Evolutionary conservation across 2,888 invertebrate species (phyloP).

Genomic region (Dryocosmus kuriphilus): DNA sequence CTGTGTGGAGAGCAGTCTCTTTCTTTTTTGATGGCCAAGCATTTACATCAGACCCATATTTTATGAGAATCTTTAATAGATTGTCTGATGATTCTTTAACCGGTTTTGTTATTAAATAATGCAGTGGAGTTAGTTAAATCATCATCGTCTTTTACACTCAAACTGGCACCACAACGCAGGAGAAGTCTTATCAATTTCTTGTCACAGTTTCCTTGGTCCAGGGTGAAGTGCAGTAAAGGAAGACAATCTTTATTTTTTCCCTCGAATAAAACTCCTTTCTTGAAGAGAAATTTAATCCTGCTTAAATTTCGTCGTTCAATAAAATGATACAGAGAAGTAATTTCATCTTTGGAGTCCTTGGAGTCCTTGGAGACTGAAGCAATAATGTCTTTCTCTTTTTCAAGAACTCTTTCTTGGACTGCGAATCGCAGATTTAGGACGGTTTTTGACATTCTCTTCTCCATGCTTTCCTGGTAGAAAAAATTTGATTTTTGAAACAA

Average conservation of each 20-base stretch:
- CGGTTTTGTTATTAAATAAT: not conserved
- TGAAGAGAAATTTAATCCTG: not conserved
- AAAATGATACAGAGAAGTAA: not conserved
- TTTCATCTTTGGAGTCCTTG: not conserved
- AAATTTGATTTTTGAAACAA: not conserved
- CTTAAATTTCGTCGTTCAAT: not conserved
- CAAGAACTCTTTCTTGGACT: not conserved
- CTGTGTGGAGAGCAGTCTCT: not conserved
- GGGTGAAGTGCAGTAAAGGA: not conserved
- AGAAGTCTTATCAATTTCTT: not conserved
- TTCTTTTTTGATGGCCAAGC: not conserved
- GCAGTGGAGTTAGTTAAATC: conserved; percentile 1
- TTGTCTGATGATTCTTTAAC: not conserved
- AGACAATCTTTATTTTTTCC: not conserved
- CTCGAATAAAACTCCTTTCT: not conserved
- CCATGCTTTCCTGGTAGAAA: not conserved
- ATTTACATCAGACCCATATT: not conserved
- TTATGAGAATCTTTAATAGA: not conserved
- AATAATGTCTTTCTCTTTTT: not conserved
- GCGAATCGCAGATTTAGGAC: no score
- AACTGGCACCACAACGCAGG: not conserved
- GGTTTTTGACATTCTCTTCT: not conserved
- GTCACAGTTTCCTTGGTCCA: not conserved
- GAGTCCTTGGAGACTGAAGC: not conserved
- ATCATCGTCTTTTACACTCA: not conserved